These are phyloP conservation scores for Brachyalestes nurse DNA, from an alignment of 2,797 vertebrate species.

Conservation along the genomic window DNA sequence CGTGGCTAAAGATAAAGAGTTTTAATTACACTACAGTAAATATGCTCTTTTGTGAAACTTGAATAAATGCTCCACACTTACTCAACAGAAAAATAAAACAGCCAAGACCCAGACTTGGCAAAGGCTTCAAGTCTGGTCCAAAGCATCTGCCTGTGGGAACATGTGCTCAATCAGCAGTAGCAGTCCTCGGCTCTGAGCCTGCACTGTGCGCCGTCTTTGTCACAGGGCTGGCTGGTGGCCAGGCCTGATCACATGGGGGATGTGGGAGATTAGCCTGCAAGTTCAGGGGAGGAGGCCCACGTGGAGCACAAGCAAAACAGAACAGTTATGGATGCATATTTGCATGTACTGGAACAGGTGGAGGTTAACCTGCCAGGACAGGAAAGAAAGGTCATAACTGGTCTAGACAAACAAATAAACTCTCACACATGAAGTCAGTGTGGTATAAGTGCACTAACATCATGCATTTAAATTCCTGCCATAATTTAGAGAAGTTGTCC, in stretches of 20 bases:
- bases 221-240: conserved; percentile 30
- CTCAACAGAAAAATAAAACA: background rate
- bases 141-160: conserved; percentile 4
- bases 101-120: background rate
- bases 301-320: conserved; percentile 29
- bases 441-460: background rate
- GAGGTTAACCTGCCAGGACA: background rate
- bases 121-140: conserved; percentile 2
- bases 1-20: no score
- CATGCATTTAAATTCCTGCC: background rate
- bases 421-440: background rate
- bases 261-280: conserved; percentile 48
- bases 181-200: conserved; percentile 10
- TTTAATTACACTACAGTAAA: no score
- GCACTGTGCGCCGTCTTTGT: conserved; percentile 38
- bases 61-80: no score
- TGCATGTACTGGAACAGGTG: background rate
- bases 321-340: conserved; percentile 2
- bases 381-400: background rate
- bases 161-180: conserved; percentile 27
- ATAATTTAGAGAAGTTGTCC: background rate
- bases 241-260: conserved; percentile 32
- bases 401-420: background rate
- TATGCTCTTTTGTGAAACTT: no score
- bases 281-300: conserved; percentile 29